phyloP scores from a whole-genome alignment of 2,113 vertebrate genomes.

The Gyps fulvus region DNA sequence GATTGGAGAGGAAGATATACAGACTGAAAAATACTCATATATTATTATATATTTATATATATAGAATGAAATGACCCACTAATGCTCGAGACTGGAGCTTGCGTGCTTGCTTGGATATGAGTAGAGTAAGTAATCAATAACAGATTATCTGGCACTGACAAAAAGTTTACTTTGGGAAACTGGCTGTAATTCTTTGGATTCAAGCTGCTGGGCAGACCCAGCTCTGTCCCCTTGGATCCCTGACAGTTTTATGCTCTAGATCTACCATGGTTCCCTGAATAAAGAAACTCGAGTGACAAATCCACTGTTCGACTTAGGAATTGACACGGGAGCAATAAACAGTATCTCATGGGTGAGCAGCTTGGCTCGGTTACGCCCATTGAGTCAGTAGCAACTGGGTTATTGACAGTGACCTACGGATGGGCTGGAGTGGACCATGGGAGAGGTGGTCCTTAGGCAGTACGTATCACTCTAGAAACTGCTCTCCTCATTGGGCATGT shows the following conservation, averaged over 20 bases:
- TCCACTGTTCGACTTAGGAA: neutral
- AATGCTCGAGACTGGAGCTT: neutral
- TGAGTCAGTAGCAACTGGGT: neutral
- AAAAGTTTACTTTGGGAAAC: neutral
- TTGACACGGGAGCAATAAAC: neutral
- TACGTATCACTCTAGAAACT: neutral
- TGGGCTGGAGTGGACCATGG: neutral
- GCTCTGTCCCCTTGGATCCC: neutral
- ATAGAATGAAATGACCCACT: neutral
- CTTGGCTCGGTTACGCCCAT: neutral
- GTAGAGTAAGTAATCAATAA: neutral
- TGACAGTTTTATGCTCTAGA: neutral
- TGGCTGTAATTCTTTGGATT: neutral
- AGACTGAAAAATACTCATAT: neutral
- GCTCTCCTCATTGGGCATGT: neutral
- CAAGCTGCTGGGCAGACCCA: neutral
- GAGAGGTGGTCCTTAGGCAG: neutral
- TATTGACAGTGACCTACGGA: neutral
- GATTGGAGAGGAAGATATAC: neutral
- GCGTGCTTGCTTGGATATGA: neutral
- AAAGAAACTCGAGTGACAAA: neutral
- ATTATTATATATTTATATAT: neutral
- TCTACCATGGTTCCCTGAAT: neutral
- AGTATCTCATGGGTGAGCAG: neutral
- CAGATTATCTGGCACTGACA: neutral